Conservation (phyloP, 2,797 vertebrate species). For the Channa striata region DNA sequence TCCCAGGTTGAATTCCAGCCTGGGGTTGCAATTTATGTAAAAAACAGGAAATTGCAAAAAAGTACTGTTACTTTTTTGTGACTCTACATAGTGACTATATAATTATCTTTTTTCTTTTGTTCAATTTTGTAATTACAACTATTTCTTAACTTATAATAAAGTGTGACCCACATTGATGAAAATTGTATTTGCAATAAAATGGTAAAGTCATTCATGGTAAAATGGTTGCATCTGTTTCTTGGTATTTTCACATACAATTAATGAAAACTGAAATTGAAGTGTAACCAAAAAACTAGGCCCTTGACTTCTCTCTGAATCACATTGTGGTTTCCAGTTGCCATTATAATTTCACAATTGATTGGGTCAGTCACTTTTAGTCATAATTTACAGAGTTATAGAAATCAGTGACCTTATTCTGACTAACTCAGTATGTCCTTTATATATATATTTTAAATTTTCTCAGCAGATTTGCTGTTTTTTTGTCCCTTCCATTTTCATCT, state of each 20-base stretch:
- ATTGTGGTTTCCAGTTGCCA: slow-evolving; percentile 3
- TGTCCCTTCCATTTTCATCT: slow-evolving; percentile 67
- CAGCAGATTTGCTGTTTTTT: slow-evolving; percentile 53
- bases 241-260: slow-evolving; percentile 8
- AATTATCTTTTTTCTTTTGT: background rate
- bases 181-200: background rate
- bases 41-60: too few species aligned
- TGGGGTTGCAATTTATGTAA: too few species aligned
- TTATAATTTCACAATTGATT: slow-evolving; percentile 27
- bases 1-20: too few species aligned
- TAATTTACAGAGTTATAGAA: slow-evolving; percentile 46
- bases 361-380: slow-evolving; percentile 41
- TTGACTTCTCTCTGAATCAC: slow-evolving; percentile 21
- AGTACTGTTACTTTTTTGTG: too few species aligned
- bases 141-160: background rate
- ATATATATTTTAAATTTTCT: slow-evolving; percentile 43
- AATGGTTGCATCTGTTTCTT: background rate
- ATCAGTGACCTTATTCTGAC: slow-evolving; percentile 69
- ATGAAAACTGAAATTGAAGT: too few species aligned
- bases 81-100: too few species aligned
- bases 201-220: too few species aligned
- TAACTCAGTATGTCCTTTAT: slow-evolving; percentile 51
- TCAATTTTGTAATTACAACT: background rate
- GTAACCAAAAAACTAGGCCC: slow-evolving; percentile 2
- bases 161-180: background rate